phyloP scores from a whole-genome alignment of 1,140 invertebrate species.

The Phenacoccus solenopsis region DNA sequence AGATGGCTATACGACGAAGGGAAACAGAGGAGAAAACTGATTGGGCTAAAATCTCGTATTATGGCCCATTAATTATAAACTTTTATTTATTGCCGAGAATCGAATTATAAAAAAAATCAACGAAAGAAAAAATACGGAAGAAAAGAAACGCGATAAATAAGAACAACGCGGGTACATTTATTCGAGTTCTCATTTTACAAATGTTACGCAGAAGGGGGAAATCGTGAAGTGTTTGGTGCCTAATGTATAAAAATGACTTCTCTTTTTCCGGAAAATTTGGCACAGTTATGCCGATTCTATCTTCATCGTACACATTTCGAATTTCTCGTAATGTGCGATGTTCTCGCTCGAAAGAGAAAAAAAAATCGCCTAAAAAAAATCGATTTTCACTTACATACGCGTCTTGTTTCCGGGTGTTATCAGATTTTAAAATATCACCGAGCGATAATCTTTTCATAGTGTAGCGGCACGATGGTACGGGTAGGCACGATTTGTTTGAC shows the following conservation, averaged over 20 bases:
- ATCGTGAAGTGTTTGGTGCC: neutral
- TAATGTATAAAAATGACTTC: conserved; percentile 3
- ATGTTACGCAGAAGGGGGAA: neutral
- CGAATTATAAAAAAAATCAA: neutral
- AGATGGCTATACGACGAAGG: neutral
- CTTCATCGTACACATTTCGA: neutral
- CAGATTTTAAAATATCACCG: neutral
- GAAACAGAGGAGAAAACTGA: neutral
- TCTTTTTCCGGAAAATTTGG: conserved; percentile 1
- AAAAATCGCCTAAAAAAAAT: neutral
- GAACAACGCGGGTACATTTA: neutral
- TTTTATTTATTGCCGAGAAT: neutral
- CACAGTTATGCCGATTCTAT: conserved; percentile 1
- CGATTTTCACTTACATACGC: neutral
- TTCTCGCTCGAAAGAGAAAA: neutral
- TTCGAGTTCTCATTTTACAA: neutral
- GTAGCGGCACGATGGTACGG: neutral
- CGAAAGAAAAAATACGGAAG: neutral
- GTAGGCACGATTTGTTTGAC: neutral
- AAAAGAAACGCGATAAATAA: neutral
- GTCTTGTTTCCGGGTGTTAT: neutral
- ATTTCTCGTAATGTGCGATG: neutral
- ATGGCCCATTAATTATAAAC: neutral
- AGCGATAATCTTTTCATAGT: neutral
- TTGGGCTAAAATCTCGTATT: neutral